A percentile compares a stretch with the other conserved stretches of the same genome.
These are phyloP conservation scores for Synodontis membranacea DNA, from an alignment of 2,113 vertebrate genomes.

Conservation along the genomic window DNA sequence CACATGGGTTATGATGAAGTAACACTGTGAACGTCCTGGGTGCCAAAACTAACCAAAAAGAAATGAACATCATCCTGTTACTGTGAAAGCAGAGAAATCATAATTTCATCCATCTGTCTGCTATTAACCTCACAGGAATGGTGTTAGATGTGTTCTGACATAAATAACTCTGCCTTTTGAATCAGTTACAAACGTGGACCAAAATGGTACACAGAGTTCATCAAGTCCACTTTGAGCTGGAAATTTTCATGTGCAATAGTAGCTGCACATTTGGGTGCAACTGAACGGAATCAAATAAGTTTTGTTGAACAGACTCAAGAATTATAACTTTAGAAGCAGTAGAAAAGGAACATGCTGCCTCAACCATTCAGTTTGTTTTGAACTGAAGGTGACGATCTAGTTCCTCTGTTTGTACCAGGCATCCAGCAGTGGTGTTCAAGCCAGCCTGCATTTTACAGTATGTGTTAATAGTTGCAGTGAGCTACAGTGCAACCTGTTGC, in stretches of 20 bases:
- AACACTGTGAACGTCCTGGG: neutral
- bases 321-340: neutral
- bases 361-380: neutral
- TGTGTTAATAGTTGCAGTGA: neutral
- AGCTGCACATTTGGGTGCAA: neutral
- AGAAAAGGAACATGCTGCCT: too few species aligned
- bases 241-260: neutral
- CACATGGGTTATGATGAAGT: neutral
- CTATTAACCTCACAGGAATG: neutral
- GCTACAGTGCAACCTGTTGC: too few species aligned
- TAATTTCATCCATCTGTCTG: neutral
- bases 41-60: neutral
- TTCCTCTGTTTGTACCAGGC: neutral
- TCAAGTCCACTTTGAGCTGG: neutral
- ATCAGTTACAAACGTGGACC: neutral
- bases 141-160: neutral
- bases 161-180: neutral
- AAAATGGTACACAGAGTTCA: neutral
- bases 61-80: neutral
- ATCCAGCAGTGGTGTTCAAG: neutral
- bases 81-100: neutral
- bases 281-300: neutral
- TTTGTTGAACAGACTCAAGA: neutral
- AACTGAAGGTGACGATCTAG: neutral
- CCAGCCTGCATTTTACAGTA: neutral